A percentile compares a stretch with the other conserved stretches of the same genome.
Evolutionary conservation across 2,113 vertebrate genomes (phyloP).

Genomic region (Corythoichthys haematopterus): DNA sequence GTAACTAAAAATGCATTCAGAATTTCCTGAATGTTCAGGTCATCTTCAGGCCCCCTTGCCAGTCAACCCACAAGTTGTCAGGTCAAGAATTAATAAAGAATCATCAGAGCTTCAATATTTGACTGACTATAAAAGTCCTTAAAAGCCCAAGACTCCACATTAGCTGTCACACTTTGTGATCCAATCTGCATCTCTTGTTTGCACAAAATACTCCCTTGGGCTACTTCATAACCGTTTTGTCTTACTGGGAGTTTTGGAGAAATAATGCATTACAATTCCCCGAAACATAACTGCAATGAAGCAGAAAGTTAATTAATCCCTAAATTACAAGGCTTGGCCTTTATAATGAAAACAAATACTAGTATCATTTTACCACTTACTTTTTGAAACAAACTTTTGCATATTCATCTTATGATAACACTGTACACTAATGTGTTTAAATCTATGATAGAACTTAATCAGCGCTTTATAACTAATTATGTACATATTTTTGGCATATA

Average conservation of each 20-base stretch:
- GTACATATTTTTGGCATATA: constrained; percentile 12
- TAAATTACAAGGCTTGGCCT: constrained; percentile 39
- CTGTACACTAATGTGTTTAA: constrained; percentile 29
- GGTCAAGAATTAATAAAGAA: constrained; percentile 39
- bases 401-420: constrained; percentile 33
- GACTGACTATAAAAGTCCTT: constrained; percentile 24
- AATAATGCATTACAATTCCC: constrained; percentile 13
- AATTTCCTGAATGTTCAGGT: constrained; percentile 9
- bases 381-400: constrained; percentile 37
- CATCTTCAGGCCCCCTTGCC: constrained; percentile 6
- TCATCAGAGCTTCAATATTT: constrained; percentile 18
- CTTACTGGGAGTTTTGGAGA: background rate
- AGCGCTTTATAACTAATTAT: constrained; percentile 15
- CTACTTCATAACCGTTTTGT: background rate
- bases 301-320: constrained; percentile 20
- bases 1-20: background rate
- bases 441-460: constrained; percentile 25
- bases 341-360: constrained; percentile 35
- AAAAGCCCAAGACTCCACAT: constrained; percentile 36
- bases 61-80: constrained; percentile 6
- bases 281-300: constrained; percentile 12
- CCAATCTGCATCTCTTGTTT: constrained; percentile 24
- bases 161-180: constrained; percentile 26
- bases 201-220: background rate
- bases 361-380: constrained; percentile 22